These are phyloP conservation scores for Rhodeus uyekii DNA, from an alignment of 2,797 vertebrate species.

Conservation along the genomic window DNA sequence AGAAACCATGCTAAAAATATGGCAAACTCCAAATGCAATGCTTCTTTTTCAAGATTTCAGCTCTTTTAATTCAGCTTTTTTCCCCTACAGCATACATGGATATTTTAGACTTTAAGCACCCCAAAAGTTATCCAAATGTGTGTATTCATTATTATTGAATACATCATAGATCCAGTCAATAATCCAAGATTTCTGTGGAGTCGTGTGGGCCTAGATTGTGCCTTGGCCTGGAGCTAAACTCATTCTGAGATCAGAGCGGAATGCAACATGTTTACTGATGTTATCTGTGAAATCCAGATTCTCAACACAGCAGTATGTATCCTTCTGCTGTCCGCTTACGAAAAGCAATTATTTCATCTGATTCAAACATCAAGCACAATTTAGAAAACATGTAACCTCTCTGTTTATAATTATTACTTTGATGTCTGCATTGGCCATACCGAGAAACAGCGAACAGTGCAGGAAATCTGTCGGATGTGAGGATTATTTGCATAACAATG, in stretches of 20 bases:
- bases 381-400: constrained; percentile 8
- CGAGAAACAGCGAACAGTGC: constrained; percentile 30
- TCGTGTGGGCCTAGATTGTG: not conserved
- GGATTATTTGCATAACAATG: constrained; percentile 62
- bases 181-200: not conserved
- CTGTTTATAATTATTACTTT: constrained; percentile 41
- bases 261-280: constrained; percentile 2
- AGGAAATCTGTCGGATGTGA: constrained; percentile 32
- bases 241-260: not conserved
- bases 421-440: constrained; percentile 30
- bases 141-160: not conserved
- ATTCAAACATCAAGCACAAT: not conserved
- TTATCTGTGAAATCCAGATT: constrained; percentile 2
- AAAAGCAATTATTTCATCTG: not conserved
- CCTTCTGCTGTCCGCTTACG: not conserved
- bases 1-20: no score
- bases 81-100: no score
- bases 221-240: not conserved
- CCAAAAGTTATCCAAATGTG: not conserved
- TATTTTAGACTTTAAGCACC: not conserved
- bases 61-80: not conserved
- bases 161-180: not conserved
- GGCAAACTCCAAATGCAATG: no score
- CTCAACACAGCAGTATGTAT: not conserved
- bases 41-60: no score